Conservation (phyloP, 2,888 invertebrate genomes). For the Tetragonula carbonaria region DNA sequence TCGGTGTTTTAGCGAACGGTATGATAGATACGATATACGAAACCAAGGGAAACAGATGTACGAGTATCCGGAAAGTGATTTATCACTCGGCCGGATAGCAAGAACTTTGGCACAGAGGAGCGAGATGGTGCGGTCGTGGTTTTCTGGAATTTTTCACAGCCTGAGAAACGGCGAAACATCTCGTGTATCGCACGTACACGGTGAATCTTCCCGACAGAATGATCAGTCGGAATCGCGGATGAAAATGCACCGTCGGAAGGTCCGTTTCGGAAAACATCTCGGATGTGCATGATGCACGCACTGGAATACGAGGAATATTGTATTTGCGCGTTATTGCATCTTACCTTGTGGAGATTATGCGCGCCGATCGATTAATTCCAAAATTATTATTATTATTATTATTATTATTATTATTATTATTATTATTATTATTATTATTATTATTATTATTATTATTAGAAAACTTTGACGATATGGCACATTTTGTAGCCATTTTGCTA, state of each 20-base stretch:
- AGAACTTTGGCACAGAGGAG: slow-evolving; percentile 18
- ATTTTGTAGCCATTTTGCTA: too few relatives aligned
- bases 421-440: too few relatives aligned
- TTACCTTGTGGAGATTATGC: too few relatives aligned
- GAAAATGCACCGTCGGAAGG: not conserved
- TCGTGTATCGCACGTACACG: not conserved
- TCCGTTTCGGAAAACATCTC: not conserved
- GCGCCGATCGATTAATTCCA: too few relatives aligned
- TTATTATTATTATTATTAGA: too few relatives aligned
- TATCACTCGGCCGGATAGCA: slow-evolving; percentile 45
- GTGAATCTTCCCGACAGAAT: not conserved
- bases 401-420: too few relatives aligned
- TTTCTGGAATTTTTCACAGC: slow-evolving; percentile 30
- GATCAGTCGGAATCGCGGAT: not conserved
- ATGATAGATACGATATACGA: slow-evolving; percentile 52
- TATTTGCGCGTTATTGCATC: too few relatives aligned
- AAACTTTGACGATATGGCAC: too few relatives aligned
- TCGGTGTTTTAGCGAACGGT: slow-evolving; percentile 32
- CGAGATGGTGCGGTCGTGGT: too few relatives aligned
- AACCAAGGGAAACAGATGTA: slow-evolving; percentile 62
- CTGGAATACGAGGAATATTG: too few relatives aligned
- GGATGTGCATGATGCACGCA: too few relatives aligned
- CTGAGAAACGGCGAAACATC: not conserved
- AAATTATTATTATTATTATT: too few relatives aligned
- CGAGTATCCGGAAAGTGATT: slow-evolving; percentile 54